Conservation (phyloP, 2,113 vertebrate genomes). For the Hypocryptadius cinnamomeus region DNA sequence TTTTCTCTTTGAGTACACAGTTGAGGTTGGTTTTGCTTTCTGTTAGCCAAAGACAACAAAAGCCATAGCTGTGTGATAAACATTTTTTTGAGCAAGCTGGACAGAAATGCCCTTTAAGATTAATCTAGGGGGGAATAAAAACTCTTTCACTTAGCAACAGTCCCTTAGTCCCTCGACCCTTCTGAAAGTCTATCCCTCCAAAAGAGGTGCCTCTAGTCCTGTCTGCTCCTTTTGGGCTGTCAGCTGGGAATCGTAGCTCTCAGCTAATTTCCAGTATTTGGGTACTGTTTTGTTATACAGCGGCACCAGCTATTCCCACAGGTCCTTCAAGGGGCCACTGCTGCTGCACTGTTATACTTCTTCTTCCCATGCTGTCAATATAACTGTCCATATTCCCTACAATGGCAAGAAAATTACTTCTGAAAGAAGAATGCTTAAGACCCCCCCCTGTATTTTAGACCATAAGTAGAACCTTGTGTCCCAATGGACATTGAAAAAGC, state of each 20-base stretch:
- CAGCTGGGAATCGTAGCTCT: conserved; percentile 28
- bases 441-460: neutral
- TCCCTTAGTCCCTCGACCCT: neutral
- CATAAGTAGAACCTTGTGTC: neutral
- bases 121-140: conserved; percentile 17
- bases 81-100: neutral
- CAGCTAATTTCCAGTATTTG: conserved; percentile 55
- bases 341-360: neutral
- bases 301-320: conserved; percentile 19
- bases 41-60: conserved; percentile 51
- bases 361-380: neutral
- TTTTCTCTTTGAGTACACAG: neutral
- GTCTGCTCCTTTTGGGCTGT: conserved; percentile 18
- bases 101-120: conserved; percentile 50
- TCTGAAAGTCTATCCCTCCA: conserved; percentile 26
- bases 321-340: neutral
- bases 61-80: conserved; percentile 21
- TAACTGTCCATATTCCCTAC: neutral
- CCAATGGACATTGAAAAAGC: neutral
- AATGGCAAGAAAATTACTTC: neutral
- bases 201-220: conserved; percentile 46
- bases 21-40: conserved; percentile 10
- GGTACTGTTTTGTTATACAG: conserved; percentile 33
- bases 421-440: neutral
- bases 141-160: conserved; percentile 30